Percentiles rank a stretch among this genome's conserved stretches.
Conservation (phyloP, 1,140 invertebrate species). For the Drosophila athabasca region DNA sequence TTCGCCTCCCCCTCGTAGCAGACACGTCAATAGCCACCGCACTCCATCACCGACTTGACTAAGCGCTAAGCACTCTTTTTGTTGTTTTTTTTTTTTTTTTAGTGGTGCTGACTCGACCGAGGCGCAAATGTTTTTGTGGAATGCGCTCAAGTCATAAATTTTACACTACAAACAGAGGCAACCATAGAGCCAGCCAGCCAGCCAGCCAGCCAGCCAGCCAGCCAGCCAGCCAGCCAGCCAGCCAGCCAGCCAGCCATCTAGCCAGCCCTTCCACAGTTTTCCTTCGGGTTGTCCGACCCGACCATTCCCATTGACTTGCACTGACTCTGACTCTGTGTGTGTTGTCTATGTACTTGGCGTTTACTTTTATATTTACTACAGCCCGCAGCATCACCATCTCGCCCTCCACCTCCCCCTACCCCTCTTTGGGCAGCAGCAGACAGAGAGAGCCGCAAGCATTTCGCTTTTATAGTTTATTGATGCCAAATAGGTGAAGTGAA, state of each 20-base stretch:
- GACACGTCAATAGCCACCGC: background rate
- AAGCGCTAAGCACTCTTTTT: slow-evolving; percentile 69
- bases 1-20: background rate
- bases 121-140: slow-evolving; percentile 78
- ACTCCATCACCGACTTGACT: slow-evolving; percentile 36
- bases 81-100: slow-evolving; percentile 31
- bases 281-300: slow-evolving; percentile 11
- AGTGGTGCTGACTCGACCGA: slow-evolving; percentile 39
- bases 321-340: slow-evolving; percentile 48
- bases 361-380: slow-evolving; percentile 73
- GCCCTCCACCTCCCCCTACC: slow-evolving; percentile 4
- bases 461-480: slow-evolving; percentile 81
- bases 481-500: slow-evolving; percentile 72
- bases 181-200: too few relatives aligned
- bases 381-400: slow-evolving; percentile 37
- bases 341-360: slow-evolving; percentile 68
- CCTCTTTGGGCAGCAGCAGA: slow-evolving; percentile 14
- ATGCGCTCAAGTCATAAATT: slow-evolving; percentile 80
- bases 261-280: slow-evolving; percentile 17
- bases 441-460: slow-evolving; percentile 70
- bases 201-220: too few relatives aligned
- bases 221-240: too few relatives aligned
- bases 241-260: too few relatives aligned
- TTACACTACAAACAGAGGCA: slow-evolving; percentile 59
- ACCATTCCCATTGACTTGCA: slow-evolving; percentile 71